Evolutionary conservation across 2,888 invertebrate species (phyloP), one percentile per base, ranked within the genome.

Genomic region (Aplocera efformata): DNA sequence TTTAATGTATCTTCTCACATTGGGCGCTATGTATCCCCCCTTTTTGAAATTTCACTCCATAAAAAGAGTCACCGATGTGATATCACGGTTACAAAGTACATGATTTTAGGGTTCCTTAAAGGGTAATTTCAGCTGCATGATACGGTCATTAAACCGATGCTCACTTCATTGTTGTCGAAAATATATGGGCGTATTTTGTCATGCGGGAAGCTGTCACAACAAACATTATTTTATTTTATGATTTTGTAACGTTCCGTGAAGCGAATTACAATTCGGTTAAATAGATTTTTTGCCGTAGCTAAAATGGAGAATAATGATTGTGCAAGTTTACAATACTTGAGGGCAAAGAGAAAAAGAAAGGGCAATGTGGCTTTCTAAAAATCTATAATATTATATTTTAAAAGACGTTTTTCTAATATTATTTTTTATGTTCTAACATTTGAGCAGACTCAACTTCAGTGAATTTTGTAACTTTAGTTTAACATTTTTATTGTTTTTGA

Each of bases 141-240:
- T 68, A 80, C 76, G 84, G 74, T 67, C 67, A 77, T 85, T 83
- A 78, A 79, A 73, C 71, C 58, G 67, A 75, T 81, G 77, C 79
- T 78, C 74, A 77, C 73, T 68, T 79, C 84, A 81, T 84, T 85
- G 85, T 84, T 81, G 79, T 81, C 56, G 64, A 67, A 72, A 78
- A 81, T 79, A 80, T 82, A 85, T 84, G 80, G 71, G 58, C 64
- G 67, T 71, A 70, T 82, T 82, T 76, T 79, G 83, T 82, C 75
- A 84, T 78, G 81, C 79, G 79, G 80, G 76, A 74, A 74, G 72
- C 74, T 83, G 86, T 84, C 86, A 86, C 79, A 86, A 86, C 83
- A 86, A 79, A 81, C 80, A 79, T 82, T 82, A 81, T 79, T 82
- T 77, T 71, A 77, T 72, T 84, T 84, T 82, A 84, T 74, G 82